A percentile compares a stretch with the other conserved stretches of the same genome.
These are phyloP conservation scores for Epicampocera succincta DNA, from an alignment of 2,888 invertebrate genomes.

Conservation along the genomic window DNA sequence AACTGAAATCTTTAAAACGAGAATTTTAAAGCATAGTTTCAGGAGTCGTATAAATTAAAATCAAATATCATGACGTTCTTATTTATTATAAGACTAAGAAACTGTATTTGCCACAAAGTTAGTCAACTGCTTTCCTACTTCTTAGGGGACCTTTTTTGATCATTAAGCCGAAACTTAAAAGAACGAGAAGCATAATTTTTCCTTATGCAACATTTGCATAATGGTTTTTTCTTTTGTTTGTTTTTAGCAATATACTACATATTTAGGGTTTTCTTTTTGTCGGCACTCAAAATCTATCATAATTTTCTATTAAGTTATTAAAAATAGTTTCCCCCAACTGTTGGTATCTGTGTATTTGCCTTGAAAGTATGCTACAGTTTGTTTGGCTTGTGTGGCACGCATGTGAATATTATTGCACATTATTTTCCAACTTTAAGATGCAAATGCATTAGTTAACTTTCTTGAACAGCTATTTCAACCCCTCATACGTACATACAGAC, in stretches of 20 bases:
- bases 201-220: background rate
- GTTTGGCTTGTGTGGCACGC: background rate
- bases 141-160: no score
- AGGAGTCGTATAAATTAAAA: background rate
- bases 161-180: no score
- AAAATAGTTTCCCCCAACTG: slow-evolving; percentile 28
- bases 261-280: background rate
- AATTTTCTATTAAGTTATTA: slow-evolving; percentile 57
- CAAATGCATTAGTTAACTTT: slow-evolving; percentile 60
- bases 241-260: background rate
- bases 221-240: background rate
- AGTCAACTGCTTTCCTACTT: background rate
- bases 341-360: background rate
- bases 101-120: background rate
- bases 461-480: slow-evolving; percentile 44
- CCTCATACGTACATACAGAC: slow-evolving; percentile 25
- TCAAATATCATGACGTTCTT: background rate
- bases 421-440: slow-evolving; percentile 43
- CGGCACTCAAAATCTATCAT: slow-evolving; percentile 2
- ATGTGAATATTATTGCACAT: slow-evolving; percentile 27
- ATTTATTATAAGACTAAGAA: background rate
- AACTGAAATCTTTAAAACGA: background rate
- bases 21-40: slow-evolving; percentile 40
- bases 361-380: slow-evolving; percentile 47
- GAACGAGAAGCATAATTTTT: no score